Evolutionary conservation across 2,888 invertebrate genomes (phyloP).

Genomic region (Cabera pusaria): DNA sequence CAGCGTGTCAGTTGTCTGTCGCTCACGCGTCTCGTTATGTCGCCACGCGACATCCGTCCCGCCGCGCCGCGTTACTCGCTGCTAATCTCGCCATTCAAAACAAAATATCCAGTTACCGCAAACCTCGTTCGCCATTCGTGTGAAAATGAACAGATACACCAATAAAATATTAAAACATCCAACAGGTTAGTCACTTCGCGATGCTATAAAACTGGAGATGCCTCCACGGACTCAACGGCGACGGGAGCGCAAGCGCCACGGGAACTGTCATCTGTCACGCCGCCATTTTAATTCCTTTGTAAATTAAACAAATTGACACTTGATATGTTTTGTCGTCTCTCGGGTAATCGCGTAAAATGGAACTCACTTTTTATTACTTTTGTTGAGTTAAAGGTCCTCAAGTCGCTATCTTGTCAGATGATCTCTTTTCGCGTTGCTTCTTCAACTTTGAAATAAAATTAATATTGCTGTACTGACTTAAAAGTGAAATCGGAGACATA

Average conservation of each 20-base stretch:
- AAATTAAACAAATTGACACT: slow-evolving; percentile 78
- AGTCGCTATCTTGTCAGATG: slow-evolving; percentile 23
- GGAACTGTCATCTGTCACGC: slow-evolving; percentile 71
- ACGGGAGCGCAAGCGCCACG: slow-evolving; percentile 39
- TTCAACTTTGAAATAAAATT: slow-evolving; percentile 1
- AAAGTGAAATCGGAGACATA: no score
- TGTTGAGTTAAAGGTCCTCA: slow-evolving; percentile 45
- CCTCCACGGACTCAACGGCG: slow-evolving; percentile 30
- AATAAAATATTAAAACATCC: slow-evolving; percentile 40
- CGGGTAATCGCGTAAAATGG: slow-evolving; percentile 71
- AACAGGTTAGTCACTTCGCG: slow-evolving; percentile 38
- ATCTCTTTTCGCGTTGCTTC: slow-evolving; percentile 15
- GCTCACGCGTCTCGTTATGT: slow-evolving; percentile 71
- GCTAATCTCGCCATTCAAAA: slow-evolving; percentile 61
- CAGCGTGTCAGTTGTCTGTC: slow-evolving; percentile 64
- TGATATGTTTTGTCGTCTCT: slow-evolving; percentile 79
- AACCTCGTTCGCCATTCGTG: slow-evolving; percentile 29
- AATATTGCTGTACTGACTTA: no score
- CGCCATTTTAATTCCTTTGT: slow-evolving; percentile 70
- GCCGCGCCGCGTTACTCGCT: slow-evolving; percentile 31
- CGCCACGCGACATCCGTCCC: slow-evolving; percentile 51
- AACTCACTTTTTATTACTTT: slow-evolving; percentile 64
- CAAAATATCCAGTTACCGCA: slow-evolving; percentile 59
- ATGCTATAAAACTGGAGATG: slow-evolving; percentile 30
- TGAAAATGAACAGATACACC: slow-evolving; percentile 40